Base-by-base conservation (phyloP, 2,888 invertebrate species). In the Eupithecia subumbrata region DNA sequence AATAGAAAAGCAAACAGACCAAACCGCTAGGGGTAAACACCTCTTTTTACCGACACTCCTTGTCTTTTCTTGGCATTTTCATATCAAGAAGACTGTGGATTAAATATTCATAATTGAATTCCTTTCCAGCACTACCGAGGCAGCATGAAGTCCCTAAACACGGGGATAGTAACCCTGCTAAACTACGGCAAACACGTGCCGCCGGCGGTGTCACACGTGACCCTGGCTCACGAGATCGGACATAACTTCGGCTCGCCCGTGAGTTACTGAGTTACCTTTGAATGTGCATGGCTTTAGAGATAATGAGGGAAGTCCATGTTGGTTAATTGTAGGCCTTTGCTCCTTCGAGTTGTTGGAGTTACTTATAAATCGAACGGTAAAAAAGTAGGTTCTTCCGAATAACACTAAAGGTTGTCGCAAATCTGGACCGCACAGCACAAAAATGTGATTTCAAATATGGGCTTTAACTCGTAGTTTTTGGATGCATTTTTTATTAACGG, bases 171-270 rank as follows among this genome's bases (percentile, higher is more conserved):
- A 78, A 99, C 99, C 43, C 95, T 99, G 81, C 95, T 99, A 80
- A 99, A 99, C 95, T 99, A 99, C 95, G 99, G 99, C 77, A 98
- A 98, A 92, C 98, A 98, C 92, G 99, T 99, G 79, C 99, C 99
- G 77, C 98, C 99, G n/a, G 98, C 99, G 72, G 99, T 99, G 67
- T 99, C 99, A 16, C 99, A 99, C 93, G 98, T 99, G 82, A 99
- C 99, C 5, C 96, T 99, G 82, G 99, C 99, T 22, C 99, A 99
- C 93, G 99, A 99, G 95, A 99, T 99, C 87, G 99, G 99, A 75
- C 99, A 99, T 95, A 99, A 99, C 95, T 99, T 99, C 90, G 99
- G 99, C 81, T 98, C 98, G 72, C 99, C 99, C 91, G 98, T 98
- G 95, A 87, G 84, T 64, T 43, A 18, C n/a, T 98, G 95, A 87